Evolutionary conservation across 2,113 vertebrate species (phyloP), one percentile per base, ranked within the genome.

Genomic region (Arenaria interpres): DNA sequence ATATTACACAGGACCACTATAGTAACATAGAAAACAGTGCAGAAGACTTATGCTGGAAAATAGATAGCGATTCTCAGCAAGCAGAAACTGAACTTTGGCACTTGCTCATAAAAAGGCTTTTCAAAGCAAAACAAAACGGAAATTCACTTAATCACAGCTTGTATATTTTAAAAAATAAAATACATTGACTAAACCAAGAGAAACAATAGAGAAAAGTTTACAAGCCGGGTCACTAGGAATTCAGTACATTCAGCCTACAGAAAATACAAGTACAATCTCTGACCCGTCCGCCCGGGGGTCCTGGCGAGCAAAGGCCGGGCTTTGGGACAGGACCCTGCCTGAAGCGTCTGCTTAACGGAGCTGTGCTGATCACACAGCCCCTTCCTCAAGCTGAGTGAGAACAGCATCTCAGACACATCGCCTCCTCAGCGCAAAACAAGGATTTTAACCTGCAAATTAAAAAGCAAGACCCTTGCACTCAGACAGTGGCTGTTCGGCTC

Each of bases 81-180:
- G 98, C 97, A 96, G 95, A 92, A 97, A 92, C 88, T 89, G 91
- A 95, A 97, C 97, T 97, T 98, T 98, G 98, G 98, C 98, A 98
- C 98, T 97, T 93, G 93, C 92, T 97, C 95, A 96, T 96, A 79
- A 84, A 96, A 96, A 96, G 97, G 95, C 94, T 89, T 97, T 97
- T 95, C 85, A 76, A 88, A 98, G 96, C 91, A 94, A 93, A 86
- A 62, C 48, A 73, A 83, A 95, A 81, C 2, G 14, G 89, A 74
- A 96, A 92, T 71, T 89, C 94, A 78, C 84, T 92, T 93, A 43
- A 71, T 89, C 95, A 97, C 76, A 45, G 62, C 84, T 69, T 62
- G 56, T 85, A 87, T 75, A 82, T 88, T 85, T 33, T 23, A 74
- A 68, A 68, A 85, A 79, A 85, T 28, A 88, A 63, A 90, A 90